Evolutionary conservation across 2,888 invertebrate species (phyloP), one percentile per base, ranked within the genome.

Genomic region (Allolobophora icterica): DNA sequence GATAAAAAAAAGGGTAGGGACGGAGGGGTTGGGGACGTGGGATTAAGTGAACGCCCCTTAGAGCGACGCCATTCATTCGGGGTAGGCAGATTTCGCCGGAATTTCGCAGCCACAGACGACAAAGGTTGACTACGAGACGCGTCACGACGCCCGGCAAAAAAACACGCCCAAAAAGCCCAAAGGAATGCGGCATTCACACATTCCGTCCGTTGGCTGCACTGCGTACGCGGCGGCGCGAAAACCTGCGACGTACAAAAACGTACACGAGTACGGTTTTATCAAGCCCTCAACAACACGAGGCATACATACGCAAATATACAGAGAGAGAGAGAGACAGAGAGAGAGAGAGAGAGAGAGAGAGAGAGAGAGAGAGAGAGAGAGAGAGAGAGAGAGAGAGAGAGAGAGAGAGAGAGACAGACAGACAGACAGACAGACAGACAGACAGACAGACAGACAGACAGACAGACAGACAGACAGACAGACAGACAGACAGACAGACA

Each of bases 11-110:
- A 15, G 19, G 1, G 1, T 52, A 3, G 5, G n/a, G 11, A 30
- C 71, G 71, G n/a, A 71, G 71, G 38, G 71, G 71, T 30, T 71
- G 30, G 71, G 0, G n/a, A n/a, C 71, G 71, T 71, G 71, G 71
- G 71, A 71, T 71, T 71, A n/a, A 71, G 71, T 71, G 71, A 71
- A 71, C 71, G 71, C 71, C 71, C 71, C 71, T 71, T n/a, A 30
- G 71, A 71, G 71, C 71, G n/a, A 71, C n/a, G n/a, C 71, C 71
- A 71, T 71, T 71, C 71, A 71, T n/a, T 71, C 71, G n/a, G n/a
- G n/a, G 71, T n/a, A n/a, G n/a, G 71, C n/a, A n/a, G 30, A 30
- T 71, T 71, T 71, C 30, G 71, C 71, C 71, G 30, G 30, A 71
- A 71, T 71, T 71, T 71, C 71, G 11, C 71, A 71, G 71, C 71